These are phyloP conservation scores for Argya squamiceps DNA, from an alignment of 2,797 vertebrate species.

Conservation along the genomic window DNA sequence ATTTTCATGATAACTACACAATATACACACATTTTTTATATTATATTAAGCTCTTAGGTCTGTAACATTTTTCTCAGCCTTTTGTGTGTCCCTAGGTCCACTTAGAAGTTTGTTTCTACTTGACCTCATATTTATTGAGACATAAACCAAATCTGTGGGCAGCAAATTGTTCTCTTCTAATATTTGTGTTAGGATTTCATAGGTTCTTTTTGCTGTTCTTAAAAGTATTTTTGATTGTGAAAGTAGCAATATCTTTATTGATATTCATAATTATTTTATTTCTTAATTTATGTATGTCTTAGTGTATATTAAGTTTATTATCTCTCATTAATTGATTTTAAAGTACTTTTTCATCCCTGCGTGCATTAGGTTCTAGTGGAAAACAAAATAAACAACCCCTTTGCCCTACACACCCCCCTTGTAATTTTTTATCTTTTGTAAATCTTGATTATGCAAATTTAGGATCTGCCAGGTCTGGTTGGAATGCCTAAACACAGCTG, in stretches of 20 bases:
- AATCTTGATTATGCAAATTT: not conserved
- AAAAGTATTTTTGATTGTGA: not conserved
- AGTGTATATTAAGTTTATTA: not conserved
- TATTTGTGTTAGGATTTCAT: not conserved
- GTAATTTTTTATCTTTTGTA: not conserved
- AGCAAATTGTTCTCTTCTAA: not conserved
- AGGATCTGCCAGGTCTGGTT: not conserved
- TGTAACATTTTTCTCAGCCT: not conserved
- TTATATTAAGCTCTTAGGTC: not conserved
- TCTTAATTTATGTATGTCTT: not conserved
- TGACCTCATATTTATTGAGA: not conserved
- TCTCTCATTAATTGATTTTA: not conserved
- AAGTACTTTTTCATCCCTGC: not conserved
- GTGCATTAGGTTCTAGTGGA: not conserved
- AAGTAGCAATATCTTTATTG: not conserved
- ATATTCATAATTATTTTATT: not conserved
- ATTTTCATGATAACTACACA: not conserved
- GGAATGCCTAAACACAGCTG: not conserved
- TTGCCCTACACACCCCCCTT: not conserved
- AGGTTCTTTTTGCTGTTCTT: not conserved
- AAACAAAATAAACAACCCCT: not conserved
- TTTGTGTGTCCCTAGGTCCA: not conserved
- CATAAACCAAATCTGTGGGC: not conserved
- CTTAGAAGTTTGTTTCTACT: not conserved
- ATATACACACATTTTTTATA: rapidly evolving